Evolutionary conservation across 1,140 invertebrate species (phyloP), one percentile per base, ranked within the genome.

Genomic region (Bombus difficillimus): DNA sequence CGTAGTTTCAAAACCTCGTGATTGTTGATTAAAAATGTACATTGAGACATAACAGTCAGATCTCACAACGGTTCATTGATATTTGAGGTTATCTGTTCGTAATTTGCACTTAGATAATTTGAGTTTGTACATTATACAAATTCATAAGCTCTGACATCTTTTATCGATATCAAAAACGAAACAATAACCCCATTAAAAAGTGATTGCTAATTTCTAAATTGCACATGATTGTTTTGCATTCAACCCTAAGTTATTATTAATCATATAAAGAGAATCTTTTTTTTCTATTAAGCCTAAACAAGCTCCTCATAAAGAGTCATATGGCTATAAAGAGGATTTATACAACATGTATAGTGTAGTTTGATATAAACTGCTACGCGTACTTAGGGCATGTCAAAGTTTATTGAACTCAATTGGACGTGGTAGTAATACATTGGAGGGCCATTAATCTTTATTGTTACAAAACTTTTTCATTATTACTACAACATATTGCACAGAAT

Each of bases 351-450:
- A 32, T 37, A 22, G 32, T 59, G 25, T 6, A 53, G 8, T n/a
- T 22, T 34, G 28, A 41, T 72, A 18, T 28, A 81, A 59, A 59
- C 28, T 73, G 18, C 15, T 73, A 41, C 8, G 5, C 12, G n/a
- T 32, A 43, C 18, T 73, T 73, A 28, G 25, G 39, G n/a, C n/a
- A 64, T 43, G 1, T 68, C 28, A 32, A 43, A 64, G n/a, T 78
- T 71, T 57, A 81, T 71, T 81, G 66, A 81, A 71, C 78, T 81
- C 25, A 80, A 81, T 71, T 81, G 78, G 22, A 71, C 25, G 13
- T 64, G n/a, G 1, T 12, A 66, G 34, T 47, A 6, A 69, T 41
- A 39, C 18, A 25, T 32, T 13, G 34, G 12, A 69, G 12, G 32
- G 12, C 15, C 37, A 34, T 34, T 22, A 32, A 37, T 6, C 15